These are phyloP conservation scores for Seira musarum DNA, from an alignment of 2,888 invertebrate species.

Conservation along the genomic window DNA sequence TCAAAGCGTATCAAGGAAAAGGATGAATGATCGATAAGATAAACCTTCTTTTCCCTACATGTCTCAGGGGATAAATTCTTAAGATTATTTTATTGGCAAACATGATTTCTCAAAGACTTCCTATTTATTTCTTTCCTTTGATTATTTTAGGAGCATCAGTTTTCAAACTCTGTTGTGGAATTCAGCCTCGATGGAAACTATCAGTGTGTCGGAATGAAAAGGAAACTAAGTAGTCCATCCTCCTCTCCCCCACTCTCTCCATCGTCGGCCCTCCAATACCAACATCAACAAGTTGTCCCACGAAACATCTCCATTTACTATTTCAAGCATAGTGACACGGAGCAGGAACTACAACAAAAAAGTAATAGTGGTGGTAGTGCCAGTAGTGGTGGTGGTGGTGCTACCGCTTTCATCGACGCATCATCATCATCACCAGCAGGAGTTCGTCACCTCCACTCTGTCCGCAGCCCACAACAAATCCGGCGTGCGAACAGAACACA, in stretches of 20 bases:
- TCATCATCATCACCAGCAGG: conserved; percentile 21
- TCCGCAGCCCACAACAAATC: conserved; percentile 31
- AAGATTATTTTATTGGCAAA: too few relatives aligned
- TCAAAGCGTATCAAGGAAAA: neutral
- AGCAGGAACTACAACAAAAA: conserved; percentile 60
- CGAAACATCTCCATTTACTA: conserved; percentile 70
- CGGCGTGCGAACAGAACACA: conserved; percentile 48
- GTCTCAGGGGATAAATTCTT: neutral
- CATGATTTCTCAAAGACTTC: too few relatives aligned
- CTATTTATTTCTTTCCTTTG: conserved; percentile 11
- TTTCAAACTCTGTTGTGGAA: conserved; percentile 69
- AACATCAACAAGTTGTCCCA: conserved; percentile 62
- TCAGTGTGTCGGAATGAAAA: conserved; percentile 66
- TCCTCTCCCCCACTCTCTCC: conserved; percentile 60
- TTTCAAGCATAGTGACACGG: conserved; percentile 70
- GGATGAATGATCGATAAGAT: neutral
- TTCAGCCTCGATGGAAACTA: conserved; percentile 63
- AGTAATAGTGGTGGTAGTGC: conserved; percentile 10
- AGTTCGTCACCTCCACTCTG: conserved; percentile 19
- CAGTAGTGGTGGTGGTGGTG: too few relatives aligned
- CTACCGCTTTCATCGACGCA: neutral
- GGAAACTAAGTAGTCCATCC: conserved; percentile 66
- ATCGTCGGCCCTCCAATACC: conserved; percentile 31
- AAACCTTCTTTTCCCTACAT: neutral
- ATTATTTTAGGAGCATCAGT: conserved; percentile 64